phyloP scores from a whole-genome alignment of 1,140 invertebrate genomes.

The Polyergus mexicanus region DNA sequence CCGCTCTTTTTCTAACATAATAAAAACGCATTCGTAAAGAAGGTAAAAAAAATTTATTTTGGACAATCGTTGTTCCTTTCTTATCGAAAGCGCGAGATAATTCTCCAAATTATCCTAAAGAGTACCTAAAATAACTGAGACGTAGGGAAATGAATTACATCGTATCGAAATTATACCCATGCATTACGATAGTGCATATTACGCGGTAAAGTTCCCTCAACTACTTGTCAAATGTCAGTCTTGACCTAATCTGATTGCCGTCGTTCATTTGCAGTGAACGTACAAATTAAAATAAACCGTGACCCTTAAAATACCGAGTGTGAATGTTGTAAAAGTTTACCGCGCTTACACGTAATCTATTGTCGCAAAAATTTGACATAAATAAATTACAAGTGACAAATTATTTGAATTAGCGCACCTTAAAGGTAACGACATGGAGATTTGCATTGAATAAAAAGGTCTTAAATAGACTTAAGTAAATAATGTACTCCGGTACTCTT shows the following conservation, averaged over 20 bases:
- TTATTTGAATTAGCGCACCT: constrained; percentile 53
- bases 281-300: constrained; percentile 46
- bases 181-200: constrained; percentile 69
- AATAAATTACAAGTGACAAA: constrained; percentile 74
- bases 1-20: background rate
- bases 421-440: constrained; percentile 53
- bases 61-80: background rate
- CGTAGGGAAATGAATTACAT: background rate
- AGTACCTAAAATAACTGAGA: background rate
- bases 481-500: constrained; percentile 67
- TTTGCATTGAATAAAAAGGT: constrained; percentile 62
- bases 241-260: constrained; percentile 76
- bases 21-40: background rate
- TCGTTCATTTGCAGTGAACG: constrained; percentile 48
- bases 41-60: background rate
- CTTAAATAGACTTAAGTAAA: constrained; percentile 78
- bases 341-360: constrained; percentile 61
- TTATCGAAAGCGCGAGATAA: background rate
- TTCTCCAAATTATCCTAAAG: background rate
- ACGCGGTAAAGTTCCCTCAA: constrained; percentile 54
- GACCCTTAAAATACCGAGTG: constrained; percentile 27
- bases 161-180: constrained; percentile 54
- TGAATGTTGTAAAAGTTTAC: constrained; percentile 33
- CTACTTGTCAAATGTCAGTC: constrained; percentile 71
- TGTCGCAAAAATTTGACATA: constrained; percentile 49